These are phyloP conservation scores for Salvelinus alpinus DNA, from an alignment of 2,113 vertebrate genomes.

Conservation along the genomic window DNA sequence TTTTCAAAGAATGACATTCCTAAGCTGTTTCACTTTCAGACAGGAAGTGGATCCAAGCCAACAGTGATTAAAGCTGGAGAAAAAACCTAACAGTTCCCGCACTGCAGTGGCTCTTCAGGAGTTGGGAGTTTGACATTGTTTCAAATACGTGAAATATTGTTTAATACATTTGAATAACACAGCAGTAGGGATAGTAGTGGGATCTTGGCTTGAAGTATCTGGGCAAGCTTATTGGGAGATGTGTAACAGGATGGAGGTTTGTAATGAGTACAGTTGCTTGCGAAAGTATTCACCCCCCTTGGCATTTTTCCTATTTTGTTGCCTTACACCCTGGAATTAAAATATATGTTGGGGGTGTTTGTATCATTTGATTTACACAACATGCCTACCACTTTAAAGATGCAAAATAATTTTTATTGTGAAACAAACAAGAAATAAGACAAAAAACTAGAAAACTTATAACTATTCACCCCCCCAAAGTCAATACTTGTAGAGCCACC, in stretches of 20 bases:
- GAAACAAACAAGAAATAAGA: no score
- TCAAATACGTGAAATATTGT: constrained; percentile 93
- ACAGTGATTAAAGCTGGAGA: constrained; percentile 95
- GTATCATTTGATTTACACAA: no score
- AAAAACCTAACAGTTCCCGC: constrained; percentile 89
- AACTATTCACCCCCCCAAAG: no score
- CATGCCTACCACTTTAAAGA: no score
- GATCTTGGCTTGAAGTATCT: constrained; percentile 75
- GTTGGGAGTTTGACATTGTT: constrained; percentile 85
- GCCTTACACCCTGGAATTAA: no score
- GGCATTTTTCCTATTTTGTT: no score
- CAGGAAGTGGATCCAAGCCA: constrained; percentile 96
- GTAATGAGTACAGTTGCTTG: no score
- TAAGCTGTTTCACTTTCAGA: constrained; percentile 98
- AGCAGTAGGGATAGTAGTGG: constrained; percentile 67
- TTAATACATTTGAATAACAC: constrained; percentile 90
- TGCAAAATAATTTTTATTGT: no score
- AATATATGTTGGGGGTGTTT: no score
- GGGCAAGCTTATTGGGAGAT: constrained; percentile 56
- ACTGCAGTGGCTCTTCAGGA: constrained; percentile 81
- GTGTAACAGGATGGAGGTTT: not conserved
- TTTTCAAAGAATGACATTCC: constrained; percentile 99
- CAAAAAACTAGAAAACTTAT: no score
- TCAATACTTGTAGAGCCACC: no score
- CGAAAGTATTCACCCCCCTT: no score